Evolutionary conservation across 2,113 vertebrate genomes (phyloP).

Genomic region (Gallinago undulata): DNA sequence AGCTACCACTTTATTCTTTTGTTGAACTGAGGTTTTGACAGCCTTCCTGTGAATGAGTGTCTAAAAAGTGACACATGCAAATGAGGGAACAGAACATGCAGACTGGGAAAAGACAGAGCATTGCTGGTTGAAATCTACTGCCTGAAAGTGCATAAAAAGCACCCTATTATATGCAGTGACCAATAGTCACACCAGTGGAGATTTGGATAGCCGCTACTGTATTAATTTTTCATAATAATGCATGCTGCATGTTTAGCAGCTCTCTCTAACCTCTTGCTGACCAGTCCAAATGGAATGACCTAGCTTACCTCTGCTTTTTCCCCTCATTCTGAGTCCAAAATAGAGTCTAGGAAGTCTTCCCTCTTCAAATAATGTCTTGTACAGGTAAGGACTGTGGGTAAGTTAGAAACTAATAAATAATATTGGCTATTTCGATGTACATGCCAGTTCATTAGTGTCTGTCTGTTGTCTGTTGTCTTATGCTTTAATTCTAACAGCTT

Average conservation of each 20-base stretch:
- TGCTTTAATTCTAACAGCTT: not conserved
- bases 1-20: not conserved
- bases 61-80: not conserved
- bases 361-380: not conserved
- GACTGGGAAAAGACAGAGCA: not conserved
- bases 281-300: rapidly evolving
- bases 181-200: not conserved
- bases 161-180: not conserved
- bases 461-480: not conserved
- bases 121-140: not conserved
- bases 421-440: not conserved
- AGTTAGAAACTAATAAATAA: not conserved
- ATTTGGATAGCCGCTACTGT: not conserved
- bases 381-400: not conserved
- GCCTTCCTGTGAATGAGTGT: not conserved
- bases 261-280: not conserved
- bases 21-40: not conserved
- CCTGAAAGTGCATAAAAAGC: not conserved
- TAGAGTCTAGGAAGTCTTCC: not conserved
- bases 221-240: not conserved
- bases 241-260: not conserved
- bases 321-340: not conserved
- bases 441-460: not conserved
- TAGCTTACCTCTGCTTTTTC: not conserved
- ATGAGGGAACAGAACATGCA: not conserved